A percentile compares a stretch with the other conserved stretches of the same genome.
These are phyloP conservation scores for Trachemys scripta DNA, from an alignment of 2,113 vertebrate genomes.

Conservation along the genomic window DNA sequence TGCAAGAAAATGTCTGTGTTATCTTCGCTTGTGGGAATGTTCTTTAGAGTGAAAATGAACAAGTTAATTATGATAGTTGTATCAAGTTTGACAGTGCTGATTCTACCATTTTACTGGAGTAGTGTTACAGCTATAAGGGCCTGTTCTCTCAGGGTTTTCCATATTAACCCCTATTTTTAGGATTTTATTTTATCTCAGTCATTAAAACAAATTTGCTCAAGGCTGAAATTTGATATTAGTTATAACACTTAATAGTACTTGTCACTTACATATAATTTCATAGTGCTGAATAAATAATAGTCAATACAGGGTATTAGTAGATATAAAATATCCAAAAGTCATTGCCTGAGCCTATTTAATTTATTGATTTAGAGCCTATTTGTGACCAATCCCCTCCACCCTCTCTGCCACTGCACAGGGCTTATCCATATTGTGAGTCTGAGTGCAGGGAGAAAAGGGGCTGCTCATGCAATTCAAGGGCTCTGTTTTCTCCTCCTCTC, in stretches of 20 bases:
- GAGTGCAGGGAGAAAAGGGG: not conserved
- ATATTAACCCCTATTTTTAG: not conserved
- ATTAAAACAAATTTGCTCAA: not conserved
- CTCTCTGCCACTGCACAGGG: not conserved
- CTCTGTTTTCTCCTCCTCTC: not conserved
- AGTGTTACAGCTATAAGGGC: not conserved
- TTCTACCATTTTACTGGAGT: not conserved
- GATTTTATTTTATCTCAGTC: not conserved
- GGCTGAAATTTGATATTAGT: not conserved
- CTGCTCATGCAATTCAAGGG: not conserved
- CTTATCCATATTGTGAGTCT: not conserved
- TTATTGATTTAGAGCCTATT: not conserved
- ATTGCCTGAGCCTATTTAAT: not conserved
- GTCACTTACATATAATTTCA: not conserved
- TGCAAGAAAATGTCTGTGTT: not conserved
- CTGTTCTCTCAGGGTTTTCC: not conserved
- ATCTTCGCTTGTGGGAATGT: not conserved
- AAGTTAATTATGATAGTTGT: not conserved
- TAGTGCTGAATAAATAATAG: not conserved
- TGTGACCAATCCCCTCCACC: not conserved
- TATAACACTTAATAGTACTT: not conserved
- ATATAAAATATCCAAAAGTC: not conserved
- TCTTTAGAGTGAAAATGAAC: not conserved
- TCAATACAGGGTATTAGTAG: not conserved
- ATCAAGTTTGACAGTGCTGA: not conserved